Percentiles rank a stretch among this genome's conserved stretches.
These are phyloP conservation scores for Sthenelais limicola DNA, from an alignment of 2,888 invertebrate genomes.

Conservation along the genomic window DNA sequence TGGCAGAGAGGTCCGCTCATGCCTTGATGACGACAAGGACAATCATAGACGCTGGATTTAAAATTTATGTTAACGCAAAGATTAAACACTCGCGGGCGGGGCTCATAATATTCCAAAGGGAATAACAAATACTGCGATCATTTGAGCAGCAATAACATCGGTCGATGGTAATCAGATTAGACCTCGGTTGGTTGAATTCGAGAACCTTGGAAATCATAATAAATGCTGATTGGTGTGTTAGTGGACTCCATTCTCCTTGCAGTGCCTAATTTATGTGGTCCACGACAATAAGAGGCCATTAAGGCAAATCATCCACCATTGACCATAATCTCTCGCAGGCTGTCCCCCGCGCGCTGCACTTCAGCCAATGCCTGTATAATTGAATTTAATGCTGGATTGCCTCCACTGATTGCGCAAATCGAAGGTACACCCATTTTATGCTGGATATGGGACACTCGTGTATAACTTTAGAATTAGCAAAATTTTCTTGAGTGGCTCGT, in stretches of 20 bases:
- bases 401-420: constrained; percentile 34
- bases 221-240: constrained; percentile 25
- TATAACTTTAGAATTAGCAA: too few relatives aligned
- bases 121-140: too few relatives aligned
- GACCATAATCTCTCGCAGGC: constrained; percentile 5
- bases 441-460: too few relatives aligned
- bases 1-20: too few relatives aligned
- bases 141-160: too few relatives aligned
- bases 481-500: too few relatives aligned
- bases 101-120: too few relatives aligned
- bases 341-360: neutral
- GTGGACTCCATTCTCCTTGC: constrained; percentile 2
- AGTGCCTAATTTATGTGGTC: constrained; percentile 17
- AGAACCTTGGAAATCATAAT: constrained; percentile 35
- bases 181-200: constrained; percentile 8
- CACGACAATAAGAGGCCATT: constrained; percentile 19
- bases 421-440: constrained; percentile 17
- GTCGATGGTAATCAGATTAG: constrained; percentile 21
- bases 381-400: constrained; percentile 35
- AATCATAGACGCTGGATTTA: too few relatives aligned
- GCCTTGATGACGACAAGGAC: too few relatives aligned
- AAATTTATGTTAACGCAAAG: too few relatives aligned
- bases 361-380: constrained; percentile 13
- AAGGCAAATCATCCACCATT: constrained; percentile 29
- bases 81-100: too few relatives aligned